Base-by-base conservation (phyloP, 2,797 vertebrate genomes). In the Enoplosus armatus region DNA sequence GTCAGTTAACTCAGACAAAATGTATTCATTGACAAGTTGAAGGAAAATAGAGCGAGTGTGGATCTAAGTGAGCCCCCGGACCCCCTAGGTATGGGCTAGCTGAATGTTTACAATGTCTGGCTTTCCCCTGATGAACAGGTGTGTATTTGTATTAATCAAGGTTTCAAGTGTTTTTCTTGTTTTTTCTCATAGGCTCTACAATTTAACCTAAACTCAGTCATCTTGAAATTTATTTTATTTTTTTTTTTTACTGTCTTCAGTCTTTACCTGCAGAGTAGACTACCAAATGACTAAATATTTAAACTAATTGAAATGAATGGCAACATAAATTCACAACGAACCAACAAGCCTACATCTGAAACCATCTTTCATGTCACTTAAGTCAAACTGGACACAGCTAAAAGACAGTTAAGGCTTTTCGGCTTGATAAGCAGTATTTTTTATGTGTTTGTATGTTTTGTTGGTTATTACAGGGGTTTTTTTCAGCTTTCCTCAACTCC, bases 1-100 rank as follows among this genome's bases (percentile, higher is more conserved):
- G 56, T 6, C 73, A n/a, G 31, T 74, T 35, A 74, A 59, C 60
- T 55, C 20, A 22, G 27, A 48, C 27, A 51, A 35, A 65, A 26
- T 51, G 9, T 37, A 24, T 50, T 33, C 9, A 37, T 18, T 48
- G 22, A 48, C 61, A 64, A 48, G 62, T 31, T 45, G 20, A 48
- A 31, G 20, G 61, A 47, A 20, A 63, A 63, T 31, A 47, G 6
- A 63, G 20, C 31, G 11, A 47, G 18, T n/a, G 18, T 27, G 24
- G 26, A 43, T 45, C 8, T n/a, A n/a, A n/a, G n/a, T n/a, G n/a
- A n/a, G n/a, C n/a, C n/a, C n/a, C n/a, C n/a, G n/a, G n/a, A n/a
- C n/a, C n/a, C n/a, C n/a, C n/a, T n/a, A n/a, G n/a, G n/a, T n/a
- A n/a, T n/a, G n/a, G n/a, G n/a, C n/a, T n/a, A n/a, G n/a, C n/a